phyloP scores from a whole-genome alignment of 2,113 vertebrate species.

The Nyctibius bracteatus region DNA sequence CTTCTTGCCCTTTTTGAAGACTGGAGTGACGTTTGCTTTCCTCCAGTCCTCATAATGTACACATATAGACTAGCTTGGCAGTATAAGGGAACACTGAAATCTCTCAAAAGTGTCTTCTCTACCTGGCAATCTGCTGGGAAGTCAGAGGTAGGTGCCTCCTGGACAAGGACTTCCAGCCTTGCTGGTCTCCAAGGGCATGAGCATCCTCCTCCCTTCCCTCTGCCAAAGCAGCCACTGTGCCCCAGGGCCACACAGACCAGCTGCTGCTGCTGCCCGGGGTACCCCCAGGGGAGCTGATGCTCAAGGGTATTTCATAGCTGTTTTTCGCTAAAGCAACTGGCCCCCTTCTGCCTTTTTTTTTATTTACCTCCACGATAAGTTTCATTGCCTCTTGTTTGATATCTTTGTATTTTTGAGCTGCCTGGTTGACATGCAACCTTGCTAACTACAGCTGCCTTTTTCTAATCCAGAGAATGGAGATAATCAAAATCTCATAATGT shows the following conservation, averaged over 20 bases:
- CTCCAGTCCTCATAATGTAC: neutral
- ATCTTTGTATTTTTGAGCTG: neutral
- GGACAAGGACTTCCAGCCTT: neutral
- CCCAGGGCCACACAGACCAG: neutral
- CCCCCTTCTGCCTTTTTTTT: neutral
- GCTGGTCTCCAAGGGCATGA: neutral
- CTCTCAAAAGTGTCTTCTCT: neutral
- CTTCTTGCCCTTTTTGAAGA: too few relatives aligned
- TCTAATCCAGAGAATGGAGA: neutral
- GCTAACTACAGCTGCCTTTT: neutral
- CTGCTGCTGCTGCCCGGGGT: neutral
- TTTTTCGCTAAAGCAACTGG: neutral
- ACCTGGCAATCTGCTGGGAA: neutral
- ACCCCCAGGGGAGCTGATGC: neutral
- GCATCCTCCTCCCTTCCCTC: neutral
- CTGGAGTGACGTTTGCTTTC: too few relatives aligned
- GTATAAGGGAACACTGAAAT: neutral
- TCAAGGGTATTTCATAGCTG: neutral
- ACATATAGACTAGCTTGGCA: neutral
- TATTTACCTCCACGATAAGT: neutral
- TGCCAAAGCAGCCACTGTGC: neutral
- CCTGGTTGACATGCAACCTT: neutral
- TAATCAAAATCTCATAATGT: neutral
- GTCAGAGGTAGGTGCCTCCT: neutral
- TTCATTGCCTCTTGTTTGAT: neutral